Percentiles rank a stretch among this genome's conserved stretches.
Evolutionary conservation across 2,113 vertebrate genomes (phyloP).

Genomic region (Corydoras maculifer): DNA sequence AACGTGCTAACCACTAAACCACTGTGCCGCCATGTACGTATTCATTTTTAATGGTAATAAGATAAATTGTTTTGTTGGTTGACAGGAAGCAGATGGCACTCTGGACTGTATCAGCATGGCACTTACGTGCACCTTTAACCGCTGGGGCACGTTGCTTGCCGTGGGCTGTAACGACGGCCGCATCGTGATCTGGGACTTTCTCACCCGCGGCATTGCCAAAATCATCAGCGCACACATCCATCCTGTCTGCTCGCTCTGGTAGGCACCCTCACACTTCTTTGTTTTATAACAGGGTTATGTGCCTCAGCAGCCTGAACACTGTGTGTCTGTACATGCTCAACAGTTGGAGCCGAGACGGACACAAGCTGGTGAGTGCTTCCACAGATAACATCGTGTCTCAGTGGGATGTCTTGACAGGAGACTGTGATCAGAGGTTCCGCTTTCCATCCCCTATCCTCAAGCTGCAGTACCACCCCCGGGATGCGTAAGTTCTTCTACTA

Average conservation of each 20-base stretch:
- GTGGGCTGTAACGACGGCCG: slow-evolving; percentile 96
- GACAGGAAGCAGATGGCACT: slow-evolving; percentile 93
- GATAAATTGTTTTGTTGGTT: no score
- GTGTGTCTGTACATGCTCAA: background rate
- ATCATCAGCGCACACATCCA: slow-evolving; percentile 98
- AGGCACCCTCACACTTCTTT: slow-evolving; percentile 28
- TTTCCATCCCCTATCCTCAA: slow-evolving; percentile 96
- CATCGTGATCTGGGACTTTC: slow-evolving; percentile 98
- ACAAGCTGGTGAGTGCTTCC: slow-evolving; percentile 94
- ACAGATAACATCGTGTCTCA: slow-evolving; percentile 97
- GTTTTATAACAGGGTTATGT: background rate
- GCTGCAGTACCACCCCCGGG: slow-evolving; percentile 90
- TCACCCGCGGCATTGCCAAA: slow-evolving; percentile 93
- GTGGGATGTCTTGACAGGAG: slow-evolving; percentile 94
- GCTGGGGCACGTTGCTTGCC: slow-evolving; percentile 93
- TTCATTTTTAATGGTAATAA: no score
- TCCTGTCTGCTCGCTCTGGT: slow-evolving; percentile 94
- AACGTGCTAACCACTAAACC: no score
- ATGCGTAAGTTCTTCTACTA: slow-evolving; percentile 75
- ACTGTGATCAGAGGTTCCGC: slow-evolving; percentile 94
- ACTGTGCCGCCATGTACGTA: no score
- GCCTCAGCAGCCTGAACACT: no score
- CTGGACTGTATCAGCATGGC: slow-evolving; percentile 99
- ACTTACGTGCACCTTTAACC: slow-evolving; percentile 97
- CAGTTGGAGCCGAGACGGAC: slow-evolving; percentile 97